A percentile compares a stretch with the other conserved stretches of the same genome.
These are phyloP conservation scores for Pangasius mekongensis DNA, from an alignment of 2,797 vertebrate species.

Conservation along the genomic window DNA sequence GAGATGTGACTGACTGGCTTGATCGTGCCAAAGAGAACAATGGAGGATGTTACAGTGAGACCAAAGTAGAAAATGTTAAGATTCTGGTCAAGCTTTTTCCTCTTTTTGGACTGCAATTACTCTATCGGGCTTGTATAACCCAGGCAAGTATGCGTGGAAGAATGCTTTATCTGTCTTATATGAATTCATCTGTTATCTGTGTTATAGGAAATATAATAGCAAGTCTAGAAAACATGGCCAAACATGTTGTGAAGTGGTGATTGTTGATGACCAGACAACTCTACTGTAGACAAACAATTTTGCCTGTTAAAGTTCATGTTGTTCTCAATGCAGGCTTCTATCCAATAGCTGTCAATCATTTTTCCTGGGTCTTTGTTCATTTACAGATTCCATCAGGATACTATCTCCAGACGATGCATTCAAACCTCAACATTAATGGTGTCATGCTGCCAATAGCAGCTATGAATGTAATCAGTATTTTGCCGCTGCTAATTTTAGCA, in stretches of 20 bases:
- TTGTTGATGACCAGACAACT: neutral
- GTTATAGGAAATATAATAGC: neutral
- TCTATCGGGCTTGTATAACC: slow-evolving; percentile 84
- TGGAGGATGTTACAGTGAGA: slow-evolving; percentile 82
- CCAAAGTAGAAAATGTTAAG: slow-evolving; percentile 86
- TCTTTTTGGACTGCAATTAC: slow-evolving; percentile 84
- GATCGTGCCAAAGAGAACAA: slow-evolving; percentile 87
- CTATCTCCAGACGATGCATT: slow-evolving; percentile 94
- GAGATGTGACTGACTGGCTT: slow-evolving; percentile 76
- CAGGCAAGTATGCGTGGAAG: slow-evolving; percentile 75
- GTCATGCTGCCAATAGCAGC: slow-evolving; percentile 84
- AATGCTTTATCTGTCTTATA: neutral
- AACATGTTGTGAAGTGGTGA: neutral
- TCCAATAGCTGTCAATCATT: neutral
- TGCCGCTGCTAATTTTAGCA: slow-evolving; percentile 83
- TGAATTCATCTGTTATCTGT: neutral
- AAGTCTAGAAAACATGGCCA: neutral
- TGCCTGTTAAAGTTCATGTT: neutral
- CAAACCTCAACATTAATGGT: slow-evolving; percentile 79
- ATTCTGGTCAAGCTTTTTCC: slow-evolving; percentile 82
- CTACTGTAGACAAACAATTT: neutral
- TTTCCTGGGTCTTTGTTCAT: slow-evolving; percentile 24
- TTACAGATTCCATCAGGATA: slow-evolving; percentile 88
- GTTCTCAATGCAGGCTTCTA: neutral
- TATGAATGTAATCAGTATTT: slow-evolving; percentile 86